Percentiles rank a stretch among this genome's conserved stretches.
Evolutionary conservation across 2,797 vertebrate genomes (phyloP).

Genomic region (Hippocampus kuda): DNA sequence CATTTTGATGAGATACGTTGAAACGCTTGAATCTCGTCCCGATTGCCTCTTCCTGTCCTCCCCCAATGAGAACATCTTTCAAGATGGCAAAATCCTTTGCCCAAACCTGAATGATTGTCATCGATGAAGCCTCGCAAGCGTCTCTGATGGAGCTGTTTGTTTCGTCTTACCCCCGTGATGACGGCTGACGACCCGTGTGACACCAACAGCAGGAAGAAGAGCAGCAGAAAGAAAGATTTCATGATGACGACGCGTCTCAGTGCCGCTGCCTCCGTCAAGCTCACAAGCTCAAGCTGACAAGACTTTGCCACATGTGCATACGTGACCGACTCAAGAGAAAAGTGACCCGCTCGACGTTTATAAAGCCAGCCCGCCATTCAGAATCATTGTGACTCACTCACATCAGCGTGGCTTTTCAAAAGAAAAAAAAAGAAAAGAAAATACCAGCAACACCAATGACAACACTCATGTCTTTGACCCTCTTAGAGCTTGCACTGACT

Average conservation of each 20-base stretch:
- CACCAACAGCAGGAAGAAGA: constrained; percentile 55
- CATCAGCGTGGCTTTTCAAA: constrained; percentile 22
- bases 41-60: not conserved
- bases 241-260: constrained; percentile 43
- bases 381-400: constrained; percentile 59
- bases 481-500: not conserved
- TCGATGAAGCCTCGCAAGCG: not conserved
- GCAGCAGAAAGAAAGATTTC: constrained; percentile 48
- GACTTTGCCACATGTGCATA: constrained; percentile 23
- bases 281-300: constrained; percentile 12
- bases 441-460: constrained; percentile 11
- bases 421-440: constrained; percentile 10
- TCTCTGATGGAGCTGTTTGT: not conserved
- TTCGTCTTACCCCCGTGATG: constrained; percentile 71
- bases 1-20: constrained; percentile 9
- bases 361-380: constrained; percentile 60
- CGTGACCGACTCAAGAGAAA: constrained; percentile 25
- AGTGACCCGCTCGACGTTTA: constrained; percentile 54
- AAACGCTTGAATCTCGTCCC: not conserved
- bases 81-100: not conserved
- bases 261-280: constrained; percentile 22
- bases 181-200: constrained; percentile 58
- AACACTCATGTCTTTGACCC: not conserved
- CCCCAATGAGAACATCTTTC: not conserved
- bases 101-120: not conserved